These are phyloP conservation scores for Lottia scabra DNA, from an alignment of 2,888 invertebrate species.

Conservation along the genomic window DNA sequence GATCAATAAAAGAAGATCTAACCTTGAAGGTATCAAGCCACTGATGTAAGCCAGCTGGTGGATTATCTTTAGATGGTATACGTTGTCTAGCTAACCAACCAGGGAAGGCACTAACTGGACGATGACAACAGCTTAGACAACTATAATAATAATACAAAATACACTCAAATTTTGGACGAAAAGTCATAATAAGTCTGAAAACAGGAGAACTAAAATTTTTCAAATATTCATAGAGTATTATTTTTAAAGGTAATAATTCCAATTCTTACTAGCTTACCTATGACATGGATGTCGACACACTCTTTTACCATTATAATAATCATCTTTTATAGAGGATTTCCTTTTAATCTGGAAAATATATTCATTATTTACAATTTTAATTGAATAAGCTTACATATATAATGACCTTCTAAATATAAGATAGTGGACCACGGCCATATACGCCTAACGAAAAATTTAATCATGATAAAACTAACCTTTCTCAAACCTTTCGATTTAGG, in stretches of 20 bases:
- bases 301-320: slow-evolving; percentile 10
- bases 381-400: not conserved
- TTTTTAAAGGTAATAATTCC: no score
- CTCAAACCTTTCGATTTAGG: no score
- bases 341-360: slow-evolving; percentile 56
- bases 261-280: slow-evolving; percentile 26
- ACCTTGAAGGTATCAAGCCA: slow-evolving; percentile 83
- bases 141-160: not conserved
- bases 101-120: not conserved
- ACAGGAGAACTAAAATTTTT: no score
- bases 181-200: no score
- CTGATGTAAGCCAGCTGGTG: slow-evolving; percentile 81
- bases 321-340: slow-evolving; percentile 41
- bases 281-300: slow-evolving; percentile 18
- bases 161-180: no score
- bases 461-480: no score
- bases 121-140: not conserved
- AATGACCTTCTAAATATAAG: no score
- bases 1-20: not conserved
- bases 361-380: no score
- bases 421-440: no score
- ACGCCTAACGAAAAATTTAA: no score
- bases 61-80: slow-evolving; percentile 81
- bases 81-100: slow-evolving; percentile 45
- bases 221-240: no score